Conservation (phyloP, 2,888 invertebrate species). For the Geophilus truncorum region DNA sequence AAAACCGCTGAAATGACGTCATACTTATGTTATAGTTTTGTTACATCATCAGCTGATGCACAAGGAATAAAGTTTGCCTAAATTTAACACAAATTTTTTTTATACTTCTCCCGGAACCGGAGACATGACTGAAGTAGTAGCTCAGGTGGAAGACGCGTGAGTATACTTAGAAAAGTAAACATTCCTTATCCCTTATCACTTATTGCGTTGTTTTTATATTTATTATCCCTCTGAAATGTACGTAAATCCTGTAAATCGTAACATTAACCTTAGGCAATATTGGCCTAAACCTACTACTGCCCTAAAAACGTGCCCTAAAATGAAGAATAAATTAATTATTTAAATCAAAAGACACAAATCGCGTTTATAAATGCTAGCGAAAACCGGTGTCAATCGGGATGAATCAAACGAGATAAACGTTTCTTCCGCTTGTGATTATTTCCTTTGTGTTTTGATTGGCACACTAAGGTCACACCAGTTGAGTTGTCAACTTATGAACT, state of each 20-base stretch:
- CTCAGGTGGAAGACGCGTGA: constrained; percentile 1
- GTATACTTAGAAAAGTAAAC: background rate
- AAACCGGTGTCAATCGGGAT: background rate
- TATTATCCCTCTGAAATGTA: too few relatives aligned
- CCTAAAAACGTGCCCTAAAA: too few relatives aligned
- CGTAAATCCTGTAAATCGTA: too few relatives aligned
- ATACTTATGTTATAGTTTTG: background rate
- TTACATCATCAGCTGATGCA: background rate
- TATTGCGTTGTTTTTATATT: too few relatives aligned
- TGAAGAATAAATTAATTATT: too few relatives aligned
- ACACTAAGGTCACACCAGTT: background rate
- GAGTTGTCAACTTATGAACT: background rate
- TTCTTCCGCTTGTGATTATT: background rate
- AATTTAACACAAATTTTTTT: constrained; percentile 12
- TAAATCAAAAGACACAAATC: background rate
- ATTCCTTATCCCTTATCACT: too few relatives aligned
- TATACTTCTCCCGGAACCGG: background rate
- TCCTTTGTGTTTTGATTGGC: background rate
- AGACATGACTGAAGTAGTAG: background rate
- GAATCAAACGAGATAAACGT: background rate
- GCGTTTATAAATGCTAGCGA: background rate
- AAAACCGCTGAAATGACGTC: background rate
- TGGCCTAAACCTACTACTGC: too few relatives aligned
- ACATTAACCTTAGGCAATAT: too few relatives aligned
- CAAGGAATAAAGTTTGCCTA: background rate